phyloP scores from a whole-genome alignment of 92 coral and sea anemone genomes.

The Virgularia gustaviana region DNA sequence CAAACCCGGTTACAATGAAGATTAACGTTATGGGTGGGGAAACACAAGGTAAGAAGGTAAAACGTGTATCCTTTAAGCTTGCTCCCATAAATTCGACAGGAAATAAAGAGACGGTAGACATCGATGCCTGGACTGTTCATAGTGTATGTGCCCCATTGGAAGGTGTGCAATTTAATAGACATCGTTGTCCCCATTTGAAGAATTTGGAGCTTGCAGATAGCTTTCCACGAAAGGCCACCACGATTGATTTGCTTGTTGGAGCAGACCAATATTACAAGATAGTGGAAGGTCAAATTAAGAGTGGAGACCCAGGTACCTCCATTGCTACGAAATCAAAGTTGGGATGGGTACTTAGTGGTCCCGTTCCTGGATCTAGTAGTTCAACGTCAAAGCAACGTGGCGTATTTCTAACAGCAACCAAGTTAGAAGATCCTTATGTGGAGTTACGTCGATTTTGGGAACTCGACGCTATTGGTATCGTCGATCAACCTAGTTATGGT shows the following conservation, averaged over 20 bases:
- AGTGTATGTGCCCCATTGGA: slow-evolving; percentile 35
- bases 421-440: not conserved
- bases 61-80: not conserved
- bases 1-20: slow-evolving; percentile 17
- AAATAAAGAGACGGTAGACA: not conserved
- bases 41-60: slow-evolving; percentile 11
- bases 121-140: slow-evolving; percentile 41
- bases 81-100: not conserved
- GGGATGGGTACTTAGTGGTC: slow-evolving; percentile 34
- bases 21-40: slow-evolving; percentile 38
- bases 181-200: slow-evolving; percentile 16
- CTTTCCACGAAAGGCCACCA: slow-evolving; percentile 24
- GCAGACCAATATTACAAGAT: slow-evolving; percentile 29
- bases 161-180: slow-evolving; percentile 5
- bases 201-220: slow-evolving; percentile 15
- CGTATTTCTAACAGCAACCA: not conserved
- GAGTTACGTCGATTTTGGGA: slow-evolving; percentile 36
- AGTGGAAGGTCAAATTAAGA: slow-evolving; percentile 15
- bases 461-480: slow-evolving; percentile 34
- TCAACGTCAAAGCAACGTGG: not conserved
- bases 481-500: not conserved
- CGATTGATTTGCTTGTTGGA: slow-evolving; percentile 27
- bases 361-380: not conserved
- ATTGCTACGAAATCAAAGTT: not conserved
- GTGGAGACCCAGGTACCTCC: slow-evolving; percentile 8